Base-by-base conservation (phyloP, 2,797 vertebrate species). In the Sebastiscus albofasciatus region DNA sequence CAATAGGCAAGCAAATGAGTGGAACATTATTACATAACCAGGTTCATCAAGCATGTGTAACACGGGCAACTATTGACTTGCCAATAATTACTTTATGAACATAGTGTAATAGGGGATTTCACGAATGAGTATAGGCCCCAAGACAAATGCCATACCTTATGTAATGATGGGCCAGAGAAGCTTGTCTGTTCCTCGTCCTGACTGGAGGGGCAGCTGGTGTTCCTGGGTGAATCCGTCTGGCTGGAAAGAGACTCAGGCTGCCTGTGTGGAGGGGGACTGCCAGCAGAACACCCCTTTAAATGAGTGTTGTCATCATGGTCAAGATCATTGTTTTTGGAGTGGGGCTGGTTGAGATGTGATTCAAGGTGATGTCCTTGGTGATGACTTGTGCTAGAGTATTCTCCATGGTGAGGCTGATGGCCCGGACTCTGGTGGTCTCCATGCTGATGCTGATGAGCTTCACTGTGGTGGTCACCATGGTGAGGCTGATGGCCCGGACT, bases 181-280 rank as follows among this genome's bases (percentile, higher is more conserved):
- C 89, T 87, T 4, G 81, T 90, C 66, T 80, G 81, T 24, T 92
- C 92, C 68, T 94, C 92, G 1, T 95, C 94, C 12, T 86, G 92
- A 67, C 86, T 83, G 34, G 86, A 87, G 33, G 85, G 78, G 82
- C 84, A 92, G 66, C 70, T 85, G 1, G 39, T 86, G 34, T 81
- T 90, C 72, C 72, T 82, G 8, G 84, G 73, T 22, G 93, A 90
- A 67, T 87, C 85, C 2, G 77, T 72, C 31, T 89, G 89, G 61
- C 68, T 88, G 42, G 85, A 82, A 49, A 86, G 67, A 69, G 78
- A 80, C 16, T 91, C 84, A 20, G 59, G 67, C 29, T 87, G 76
- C 54, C 34, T 73, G 13, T 67, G 81, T 56, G 66, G 79, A 55
- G 49, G 55, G 16, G 64, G 55, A 56, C 80, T 80, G 12, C 7